phyloP scores from a whole-genome alignment of 2,797 vertebrate genomes.

The Hozukius guyotensis region DNA sequence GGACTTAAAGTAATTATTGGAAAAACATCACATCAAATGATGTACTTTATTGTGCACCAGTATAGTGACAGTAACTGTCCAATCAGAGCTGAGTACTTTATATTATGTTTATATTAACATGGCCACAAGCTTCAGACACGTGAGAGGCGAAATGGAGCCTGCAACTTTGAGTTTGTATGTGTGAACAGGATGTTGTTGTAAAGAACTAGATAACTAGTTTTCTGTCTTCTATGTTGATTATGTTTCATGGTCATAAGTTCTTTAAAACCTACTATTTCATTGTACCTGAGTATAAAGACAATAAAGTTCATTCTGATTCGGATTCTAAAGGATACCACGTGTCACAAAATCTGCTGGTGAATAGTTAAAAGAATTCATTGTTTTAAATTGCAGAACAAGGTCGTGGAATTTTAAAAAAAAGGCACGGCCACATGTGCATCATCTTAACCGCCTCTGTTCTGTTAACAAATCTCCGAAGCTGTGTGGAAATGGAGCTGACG shows the following conservation, averaged over 20 bases:
- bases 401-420: not conserved
- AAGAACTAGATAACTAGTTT: not conserved
- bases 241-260: not conserved
- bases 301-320: not conserved
- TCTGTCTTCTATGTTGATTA: not conserved
- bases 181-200: not conserved
- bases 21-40: not conserved
- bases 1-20: not conserved
- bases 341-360: not conserved
- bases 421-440: not conserved
- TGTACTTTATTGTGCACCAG: not conserved
- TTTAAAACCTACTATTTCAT: not conserved
- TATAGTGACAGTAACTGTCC: not conserved
- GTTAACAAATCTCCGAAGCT: constrained; percentile 6
- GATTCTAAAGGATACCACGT: not conserved
- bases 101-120: not conserved
- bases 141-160: not conserved
- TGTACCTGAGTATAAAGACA: not conserved
- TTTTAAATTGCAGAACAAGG: not conserved
- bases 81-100: not conserved
- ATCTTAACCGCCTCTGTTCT: not conserved
- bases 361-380: not conserved
- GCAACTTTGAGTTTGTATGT: not conserved
- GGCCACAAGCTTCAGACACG: not conserved
- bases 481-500: constrained; percentile 27